A percentile compares a stretch with the other conserved stretches of the same genome.
These are phyloP conservation scores for Numenius arquata DNA, from an alignment of 2,113 vertebrate species.

Conservation along the genomic window DNA sequence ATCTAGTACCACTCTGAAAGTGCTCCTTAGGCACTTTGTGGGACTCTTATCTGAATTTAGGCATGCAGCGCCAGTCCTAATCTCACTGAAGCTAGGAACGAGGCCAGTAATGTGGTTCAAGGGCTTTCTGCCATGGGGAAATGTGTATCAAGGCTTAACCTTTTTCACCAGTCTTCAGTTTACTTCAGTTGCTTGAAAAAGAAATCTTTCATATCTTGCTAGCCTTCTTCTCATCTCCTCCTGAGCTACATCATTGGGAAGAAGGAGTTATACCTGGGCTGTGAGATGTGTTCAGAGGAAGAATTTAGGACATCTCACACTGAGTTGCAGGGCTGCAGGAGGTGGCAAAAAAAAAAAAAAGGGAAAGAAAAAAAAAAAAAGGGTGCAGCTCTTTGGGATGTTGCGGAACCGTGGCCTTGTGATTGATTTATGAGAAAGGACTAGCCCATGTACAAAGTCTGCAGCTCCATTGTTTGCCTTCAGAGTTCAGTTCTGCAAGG, in stretches of 20 bases:
- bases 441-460: background rate
- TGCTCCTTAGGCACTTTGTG: background rate
- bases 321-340: background rate
- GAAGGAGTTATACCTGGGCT: background rate
- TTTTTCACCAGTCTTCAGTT: background rate
- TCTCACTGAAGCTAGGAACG: background rate
- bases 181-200: background rate
- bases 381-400: background rate
- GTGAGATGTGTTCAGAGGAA: background rate
- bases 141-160: background rate
- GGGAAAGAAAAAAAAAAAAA: rapidly evolving
- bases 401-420: background rate
- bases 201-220: background rate
- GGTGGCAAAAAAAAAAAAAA: background rate
- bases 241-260: background rate
- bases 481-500: background rate
- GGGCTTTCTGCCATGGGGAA: background rate
- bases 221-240: background rate
- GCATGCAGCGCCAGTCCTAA: background rate
- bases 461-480: background rate
- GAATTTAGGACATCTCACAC: background rate
- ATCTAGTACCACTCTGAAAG: background rate
- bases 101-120: background rate
- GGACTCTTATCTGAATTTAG: background rate
- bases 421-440: background rate